Percentiles rank a stretch among this genome's conserved stretches.
These are phyloP conservation scores for Falco berigora DNA, from an alignment of 2,797 vertebrate species.

Conservation along the genomic window DNA sequence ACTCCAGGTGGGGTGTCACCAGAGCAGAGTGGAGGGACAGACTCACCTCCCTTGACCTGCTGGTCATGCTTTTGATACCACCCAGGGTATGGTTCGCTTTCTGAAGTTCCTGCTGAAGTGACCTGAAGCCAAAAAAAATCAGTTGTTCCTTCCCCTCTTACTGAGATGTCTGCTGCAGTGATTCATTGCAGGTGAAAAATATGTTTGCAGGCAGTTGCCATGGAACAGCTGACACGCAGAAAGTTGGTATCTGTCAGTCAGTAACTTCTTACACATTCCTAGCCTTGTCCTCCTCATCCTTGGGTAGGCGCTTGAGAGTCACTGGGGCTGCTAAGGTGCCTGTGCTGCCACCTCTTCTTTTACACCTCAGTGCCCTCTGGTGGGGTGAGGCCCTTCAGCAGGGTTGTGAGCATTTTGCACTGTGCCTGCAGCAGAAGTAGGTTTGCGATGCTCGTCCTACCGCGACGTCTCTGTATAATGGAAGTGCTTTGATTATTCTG, in stretches of 20 bases:
- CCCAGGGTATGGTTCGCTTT: background rate
- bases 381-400: background rate
- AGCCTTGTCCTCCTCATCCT: background rate
- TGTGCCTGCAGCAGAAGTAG: background rate
- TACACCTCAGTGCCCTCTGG: constrained; percentile 54
- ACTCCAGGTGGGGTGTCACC: background rate
- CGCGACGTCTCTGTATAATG: background rate
- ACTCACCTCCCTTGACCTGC: background rate
- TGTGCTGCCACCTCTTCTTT: background rate
- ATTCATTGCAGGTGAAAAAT: background rate
- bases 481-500: background rate
- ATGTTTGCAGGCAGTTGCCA: constrained; percentile 16
- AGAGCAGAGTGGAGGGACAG: background rate
- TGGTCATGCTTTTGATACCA: background rate
- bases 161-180: background rate
- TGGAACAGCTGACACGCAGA: background rate
- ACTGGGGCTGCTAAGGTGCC: background rate
- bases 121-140: background rate
- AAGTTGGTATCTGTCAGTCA: background rate
- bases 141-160: background rate
- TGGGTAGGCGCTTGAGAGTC: background rate
- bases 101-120: background rate
- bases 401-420: background rate
- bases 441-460: background rate
- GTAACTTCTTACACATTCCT: background rate